These are phyloP conservation scores for Caretta caretta DNA, from an alignment of 2,113 vertebrate species.

Conservation along the genomic window DNA sequence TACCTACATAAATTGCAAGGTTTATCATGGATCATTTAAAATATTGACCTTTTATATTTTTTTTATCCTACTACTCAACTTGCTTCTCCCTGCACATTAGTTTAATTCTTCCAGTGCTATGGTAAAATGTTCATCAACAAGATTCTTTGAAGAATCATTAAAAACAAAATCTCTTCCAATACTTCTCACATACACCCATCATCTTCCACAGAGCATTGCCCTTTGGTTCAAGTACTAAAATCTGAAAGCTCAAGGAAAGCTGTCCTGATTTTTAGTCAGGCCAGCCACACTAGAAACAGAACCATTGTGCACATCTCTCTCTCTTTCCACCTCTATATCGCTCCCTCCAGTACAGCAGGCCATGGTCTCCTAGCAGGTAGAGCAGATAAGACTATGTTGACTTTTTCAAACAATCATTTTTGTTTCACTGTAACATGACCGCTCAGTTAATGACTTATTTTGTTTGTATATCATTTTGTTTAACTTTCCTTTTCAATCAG, in stretches of 20 bases:
- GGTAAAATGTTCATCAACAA: background rate
- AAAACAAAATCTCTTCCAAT: background rate
- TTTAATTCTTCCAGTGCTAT: background rate
- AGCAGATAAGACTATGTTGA: background rate
- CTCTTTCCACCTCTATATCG: background rate
- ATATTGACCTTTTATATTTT: too few species aligned
- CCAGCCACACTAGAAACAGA: background rate
- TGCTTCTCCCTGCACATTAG: background rate
- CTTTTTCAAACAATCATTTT: constrained; percentile 11
- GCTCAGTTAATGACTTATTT: constrained; percentile 5
- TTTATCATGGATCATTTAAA: too few species aligned
- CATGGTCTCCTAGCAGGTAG: constrained; percentile 7
- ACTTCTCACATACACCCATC: background rate
- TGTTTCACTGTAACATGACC: constrained; percentile 44
- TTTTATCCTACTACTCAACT: background rate
- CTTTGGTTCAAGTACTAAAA: background rate
- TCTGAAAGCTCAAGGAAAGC: background rate
- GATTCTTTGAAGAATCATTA: background rate
- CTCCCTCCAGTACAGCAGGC: background rate
- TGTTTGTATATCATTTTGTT: constrained; percentile 32
- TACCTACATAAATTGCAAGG: too few species aligned
- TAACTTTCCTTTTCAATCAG: constrained; percentile 59
- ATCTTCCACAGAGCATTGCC: background rate
- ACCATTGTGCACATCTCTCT: background rate
- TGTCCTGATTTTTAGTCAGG: constrained; percentile 21